These are phyloP conservation scores for Quadriops clusia DNA, from an alignment of 2,888 invertebrate species.

Conservation along the genomic window DNA sequence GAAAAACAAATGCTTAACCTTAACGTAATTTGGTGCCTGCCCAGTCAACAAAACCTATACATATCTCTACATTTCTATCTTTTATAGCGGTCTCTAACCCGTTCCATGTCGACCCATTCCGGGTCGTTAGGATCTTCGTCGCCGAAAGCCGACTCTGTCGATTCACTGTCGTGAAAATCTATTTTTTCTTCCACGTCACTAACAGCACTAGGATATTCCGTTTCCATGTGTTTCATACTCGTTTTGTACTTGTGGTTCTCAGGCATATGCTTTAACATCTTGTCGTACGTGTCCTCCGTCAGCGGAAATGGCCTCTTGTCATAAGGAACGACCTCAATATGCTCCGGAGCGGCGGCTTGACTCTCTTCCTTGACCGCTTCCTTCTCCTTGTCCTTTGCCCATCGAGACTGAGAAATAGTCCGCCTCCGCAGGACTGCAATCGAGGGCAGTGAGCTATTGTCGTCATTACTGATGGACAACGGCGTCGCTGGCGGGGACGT, in stretches of 20 bases:
- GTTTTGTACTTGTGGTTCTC: slow-evolving; percentile 40
- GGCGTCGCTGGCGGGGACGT: slow-evolving; percentile 44
- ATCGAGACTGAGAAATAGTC: slow-evolving; percentile 40
- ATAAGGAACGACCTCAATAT: slow-evolving; percentile 51
- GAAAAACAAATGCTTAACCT: slow-evolving; percentile 9
- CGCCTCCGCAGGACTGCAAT: slow-evolving; percentile 34
- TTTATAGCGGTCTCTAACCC: slow-evolving; percentile 30
- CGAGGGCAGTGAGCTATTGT: slow-evolving; percentile 20
- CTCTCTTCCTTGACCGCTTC: slow-evolving; percentile 25
- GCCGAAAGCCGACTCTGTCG: slow-evolving; percentile 46
- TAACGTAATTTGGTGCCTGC: slow-evolving; percentile 14
- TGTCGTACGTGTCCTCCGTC: slow-evolving; percentile 52
- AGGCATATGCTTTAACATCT: slow-evolving; percentile 60
- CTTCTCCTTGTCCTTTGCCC: slow-evolving; percentile 28
- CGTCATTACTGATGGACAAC: slow-evolving; percentile 24
- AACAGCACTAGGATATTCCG: slow-evolving; percentile 30
- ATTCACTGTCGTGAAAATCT: slow-evolving; percentile 35
- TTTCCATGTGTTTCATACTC: slow-evolving; percentile 20
- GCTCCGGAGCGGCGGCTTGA: slow-evolving; percentile 25
- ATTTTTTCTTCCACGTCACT: slow-evolving; percentile 16
- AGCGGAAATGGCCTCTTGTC: slow-evolving; percentile 67
- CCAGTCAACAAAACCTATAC: slow-evolving; percentile 15
- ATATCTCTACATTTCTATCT: slow-evolving; percentile 25
- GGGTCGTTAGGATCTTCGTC: slow-evolving; percentile 80
- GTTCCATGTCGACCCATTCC: slow-evolving; percentile 55